Percentiles rank a stretch among this genome's conserved stretches.
Conservation (phyloP, 2,113 vertebrate species). For the Pampusana beccarii region DNA sequence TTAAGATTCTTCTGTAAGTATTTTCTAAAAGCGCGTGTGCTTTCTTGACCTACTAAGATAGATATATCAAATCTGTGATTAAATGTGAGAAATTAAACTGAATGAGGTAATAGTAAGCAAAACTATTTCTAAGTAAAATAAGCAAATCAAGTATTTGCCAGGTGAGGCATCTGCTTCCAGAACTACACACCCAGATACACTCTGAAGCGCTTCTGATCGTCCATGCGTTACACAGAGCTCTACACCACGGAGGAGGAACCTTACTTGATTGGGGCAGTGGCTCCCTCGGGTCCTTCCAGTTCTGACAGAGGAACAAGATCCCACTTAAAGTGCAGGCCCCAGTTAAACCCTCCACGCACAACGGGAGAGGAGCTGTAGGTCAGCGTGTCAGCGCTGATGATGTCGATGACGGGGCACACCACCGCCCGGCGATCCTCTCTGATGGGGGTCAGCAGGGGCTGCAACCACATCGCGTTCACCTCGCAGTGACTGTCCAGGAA, state of each 20-base stretch:
- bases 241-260: not conserved
- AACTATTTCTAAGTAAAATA: not conserved
- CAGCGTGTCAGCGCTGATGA: constrained; percentile 94
- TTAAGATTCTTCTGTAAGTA: not conserved
- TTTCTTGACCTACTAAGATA: not conserved
- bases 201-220: not conserved
- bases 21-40: not conserved
- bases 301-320: constrained; percentile 90
- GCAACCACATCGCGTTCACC: constrained; percentile 91
- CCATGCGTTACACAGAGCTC: not conserved
- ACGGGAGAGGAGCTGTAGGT: constrained; percentile 92
- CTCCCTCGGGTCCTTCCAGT: constrained; percentile 79
- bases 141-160: not conserved
- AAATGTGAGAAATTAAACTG: not conserved
- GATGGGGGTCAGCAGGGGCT: constrained; percentile 86
- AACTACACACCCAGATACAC: not conserved
- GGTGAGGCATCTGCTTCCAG: not conserved
- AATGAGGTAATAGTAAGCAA: not conserved
- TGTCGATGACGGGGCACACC: constrained; percentile 97
- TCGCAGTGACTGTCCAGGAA: constrained; percentile 98
- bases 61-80: not conserved
- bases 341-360: constrained; percentile 96
- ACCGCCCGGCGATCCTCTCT: constrained; percentile 79
- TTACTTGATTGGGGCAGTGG: constrained; percentile 87
- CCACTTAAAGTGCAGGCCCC: constrained; percentile 99